Evolutionary conservation across 2,888 invertebrate species (phyloP).

Genomic region (Oxyteleia sp.): DNA sequence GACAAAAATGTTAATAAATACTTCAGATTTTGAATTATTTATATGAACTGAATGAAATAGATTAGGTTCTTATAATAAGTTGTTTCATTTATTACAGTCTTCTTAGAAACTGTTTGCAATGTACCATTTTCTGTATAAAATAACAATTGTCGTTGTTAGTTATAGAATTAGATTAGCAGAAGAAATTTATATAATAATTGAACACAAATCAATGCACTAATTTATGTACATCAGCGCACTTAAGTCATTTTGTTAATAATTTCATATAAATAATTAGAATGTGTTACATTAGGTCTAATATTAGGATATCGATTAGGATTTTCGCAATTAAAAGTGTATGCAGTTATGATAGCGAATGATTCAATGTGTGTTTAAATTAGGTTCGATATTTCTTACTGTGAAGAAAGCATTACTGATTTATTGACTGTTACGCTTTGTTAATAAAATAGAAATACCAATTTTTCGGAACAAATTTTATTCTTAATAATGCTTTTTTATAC

Average conservation of each 20-base stretch:
- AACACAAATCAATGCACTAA: conserved; percentile 8
- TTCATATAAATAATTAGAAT: conserved; percentile 15
- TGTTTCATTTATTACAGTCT: neutral
- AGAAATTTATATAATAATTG: conserved; percentile 31
- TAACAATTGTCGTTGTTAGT: conserved; percentile 28
- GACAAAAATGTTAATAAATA: no score
- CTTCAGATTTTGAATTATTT: no score
- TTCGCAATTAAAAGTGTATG: conserved; percentile 52
- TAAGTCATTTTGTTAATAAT: conserved; percentile 18
- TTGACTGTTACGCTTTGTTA: conserved; percentile 68
- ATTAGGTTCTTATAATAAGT: neutral
- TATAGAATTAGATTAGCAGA: conserved; percentile 25
- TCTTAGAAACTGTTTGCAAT: neutral
- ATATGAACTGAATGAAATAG: neutral
- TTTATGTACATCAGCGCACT: conserved; percentile 30
- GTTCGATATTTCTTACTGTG: conserved; percentile 55
- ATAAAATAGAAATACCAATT: conserved; percentile 57
- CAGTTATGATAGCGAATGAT: conserved; percentile 42
- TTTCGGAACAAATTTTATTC: conserved; percentile 47
- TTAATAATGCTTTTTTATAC: conserved; percentile 10
- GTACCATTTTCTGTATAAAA: neutral
- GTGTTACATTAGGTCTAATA: conserved; percentile 32
- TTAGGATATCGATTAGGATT: conserved; percentile 33
- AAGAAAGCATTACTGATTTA: conserved; percentile 51
- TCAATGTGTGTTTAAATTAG: conserved; percentile 33